phyloP scores from a whole-genome alignment of 2,797 vertebrate genomes.

The Decapterus maruadsi region DNA sequence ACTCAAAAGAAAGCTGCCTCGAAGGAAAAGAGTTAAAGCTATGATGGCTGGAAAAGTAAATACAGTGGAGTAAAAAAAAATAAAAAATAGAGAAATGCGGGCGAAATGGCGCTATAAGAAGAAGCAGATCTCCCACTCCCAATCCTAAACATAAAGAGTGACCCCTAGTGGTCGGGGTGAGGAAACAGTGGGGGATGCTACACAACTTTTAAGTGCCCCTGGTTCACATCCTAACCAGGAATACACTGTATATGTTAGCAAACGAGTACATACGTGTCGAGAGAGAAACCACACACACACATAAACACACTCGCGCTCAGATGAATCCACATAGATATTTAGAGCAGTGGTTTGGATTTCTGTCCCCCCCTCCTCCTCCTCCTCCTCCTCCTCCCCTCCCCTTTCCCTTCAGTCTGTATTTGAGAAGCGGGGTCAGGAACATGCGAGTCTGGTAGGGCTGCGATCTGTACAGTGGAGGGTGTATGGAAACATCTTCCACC shows the following conservation, averaged over 20 bases:
- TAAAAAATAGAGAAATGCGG: slow-evolving; percentile 45
- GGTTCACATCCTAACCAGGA: slow-evolving; percentile 83
- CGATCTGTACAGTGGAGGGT: slow-evolving; percentile 43
- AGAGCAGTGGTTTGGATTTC: slow-evolving; percentile 80
- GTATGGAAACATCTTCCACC: slow-evolving; percentile 42
- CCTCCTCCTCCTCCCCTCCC: slow-evolving; percentile 16
- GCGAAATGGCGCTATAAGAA: slow-evolving; percentile 65
- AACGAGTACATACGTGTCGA: slow-evolving; percentile 80
- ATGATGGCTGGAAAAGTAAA: slow-evolving; percentile 73
- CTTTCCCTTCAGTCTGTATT: slow-evolving; percentile 62
- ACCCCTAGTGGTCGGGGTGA: slow-evolving; percentile 68
- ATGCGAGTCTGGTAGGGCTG: slow-evolving; percentile 41
- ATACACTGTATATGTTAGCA: slow-evolving; percentile 84
- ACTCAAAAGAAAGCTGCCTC: slow-evolving; percentile 65
- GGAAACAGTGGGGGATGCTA: slow-evolving; percentile 60
- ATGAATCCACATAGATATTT: slow-evolving; percentile 81
- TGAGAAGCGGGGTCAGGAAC: slow-evolving; percentile 56
- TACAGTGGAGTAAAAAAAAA: slow-evolving; percentile 65
- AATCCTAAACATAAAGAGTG: slow-evolving; percentile 73
- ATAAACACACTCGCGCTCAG: slow-evolving; percentile 63
- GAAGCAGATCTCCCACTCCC: slow-evolving; percentile 69
- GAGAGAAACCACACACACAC: slow-evolving; percentile 70
- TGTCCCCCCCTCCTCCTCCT: slow-evolving; percentile 58
- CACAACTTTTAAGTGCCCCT: slow-evolving; percentile 77
- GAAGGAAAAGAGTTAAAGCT: slow-evolving; percentile 67